Evolutionary conservation across 2,797 vertebrate species (phyloP), one percentile per base, ranked within the genome.

Genomic region (Botia kubotai): DNA sequence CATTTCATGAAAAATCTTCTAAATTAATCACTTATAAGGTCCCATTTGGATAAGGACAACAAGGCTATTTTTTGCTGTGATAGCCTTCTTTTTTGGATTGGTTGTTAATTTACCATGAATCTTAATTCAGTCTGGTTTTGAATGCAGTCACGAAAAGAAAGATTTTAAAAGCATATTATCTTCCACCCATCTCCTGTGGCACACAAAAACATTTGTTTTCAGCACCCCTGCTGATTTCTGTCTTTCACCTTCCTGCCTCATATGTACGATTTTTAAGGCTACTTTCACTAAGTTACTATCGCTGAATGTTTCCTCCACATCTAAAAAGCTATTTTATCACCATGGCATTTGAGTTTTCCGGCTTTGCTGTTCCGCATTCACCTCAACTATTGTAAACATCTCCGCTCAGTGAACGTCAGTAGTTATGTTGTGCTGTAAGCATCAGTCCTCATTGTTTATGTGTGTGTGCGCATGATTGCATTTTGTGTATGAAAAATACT

Each of bases 281-380:
- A 16, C 39, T 80, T 55, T 26, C 29, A 1, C 16, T 0, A 66
- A 73, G 60, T 66, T 66, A 48, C 33, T 66, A 5, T 19, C 10
- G 7, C 3, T 71, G 33, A 63, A 63, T 65, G 68, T 53, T 71
- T 1, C 53, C 43, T 39, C 58, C 23, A 43, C 16, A 29, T 72
- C 69, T 72, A 39, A 79, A 66, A 65, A 16, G 70, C 48, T 46
- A 6, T 73, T 80, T 80, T 73, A 72, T 55, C 17, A 1, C 26
- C 48, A 46, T 82, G 81, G 75, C 68, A 77, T 67, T 78, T 75
- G 13, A 58, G 62, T 69, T 66, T 75, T 73, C 62, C 78, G 73
- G 70, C 73, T 66, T 79, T 79, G 2, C 33, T 79, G 14, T 77
- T 29, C 36, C 0, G 66, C 17, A 58, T 77, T 77, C 46, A 48